phyloP scores from a whole-genome alignment of 2,113 vertebrate species.

The human region GRCh38 chr7:142741501-142742000 shows the following conservation, averaged over 20 bases:
- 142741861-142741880: background rate
- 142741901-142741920: background rate
- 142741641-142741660: background rate
- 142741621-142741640: fast-evolving
- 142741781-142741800: background rate
- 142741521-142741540: background rate
- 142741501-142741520: background rate
- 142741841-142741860: background rate
- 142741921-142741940: background rate
- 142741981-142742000: no score
- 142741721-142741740: background rate
- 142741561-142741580: background rate
- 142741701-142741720: no score
- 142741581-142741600: background rate
- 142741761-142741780: background rate
- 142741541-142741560: no score
- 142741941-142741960: background rate
- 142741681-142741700: background rate
- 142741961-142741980: background rate
- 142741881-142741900: background rate
- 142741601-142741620: no score
- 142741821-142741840: background rate
- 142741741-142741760: background rate
- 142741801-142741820: background rate
- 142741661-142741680: background rate